Conservation (phyloP, 2,888 invertebrate species). For the Epistrophe eligans region DNA sequence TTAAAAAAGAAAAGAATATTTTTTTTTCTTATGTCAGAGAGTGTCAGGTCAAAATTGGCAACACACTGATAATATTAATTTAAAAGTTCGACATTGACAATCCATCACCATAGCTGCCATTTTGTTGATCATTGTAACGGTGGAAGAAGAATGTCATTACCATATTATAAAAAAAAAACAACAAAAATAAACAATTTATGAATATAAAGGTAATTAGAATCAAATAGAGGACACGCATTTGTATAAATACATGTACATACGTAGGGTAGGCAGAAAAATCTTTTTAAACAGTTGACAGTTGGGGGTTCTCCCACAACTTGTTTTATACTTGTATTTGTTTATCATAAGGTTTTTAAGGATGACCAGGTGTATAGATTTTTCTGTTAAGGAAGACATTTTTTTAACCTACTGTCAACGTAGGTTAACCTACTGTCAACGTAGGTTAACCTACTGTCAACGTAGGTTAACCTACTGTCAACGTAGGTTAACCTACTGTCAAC, state of each 20-base stretch:
- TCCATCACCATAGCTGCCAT: not conserved
- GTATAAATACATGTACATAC: not conserved
- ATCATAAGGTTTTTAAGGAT: not conserved
- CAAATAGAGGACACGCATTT: not conserved
- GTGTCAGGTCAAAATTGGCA: slow-evolving; percentile 10
- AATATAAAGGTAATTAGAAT: slow-evolving; percentile 51
- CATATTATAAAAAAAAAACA: not conserved
- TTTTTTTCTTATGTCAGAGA: slow-evolving; percentile 20
- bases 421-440: no score
- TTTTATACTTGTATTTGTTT: not conserved
- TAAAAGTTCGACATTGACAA: not conserved
- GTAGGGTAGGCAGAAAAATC: not conserved
- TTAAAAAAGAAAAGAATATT: slow-evolving; percentile 46
- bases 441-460: no score
- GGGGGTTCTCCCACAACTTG: slow-evolving; percentile 5
- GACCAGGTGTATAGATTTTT: slow-evolving; percentile 2
- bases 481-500: no score
- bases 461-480: no score
- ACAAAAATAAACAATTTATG: slow-evolving; percentile 33
- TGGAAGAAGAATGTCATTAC: slow-evolving; percentile 1
- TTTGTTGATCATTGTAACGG: not conserved
- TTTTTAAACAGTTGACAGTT: not conserved
- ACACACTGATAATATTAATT: not conserved
- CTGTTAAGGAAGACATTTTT: no score
- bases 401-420: no score